Evolutionary conservation across 2,797 vertebrate genomes (phyloP).

Genomic region (Sebastes flavidus): DNA sequence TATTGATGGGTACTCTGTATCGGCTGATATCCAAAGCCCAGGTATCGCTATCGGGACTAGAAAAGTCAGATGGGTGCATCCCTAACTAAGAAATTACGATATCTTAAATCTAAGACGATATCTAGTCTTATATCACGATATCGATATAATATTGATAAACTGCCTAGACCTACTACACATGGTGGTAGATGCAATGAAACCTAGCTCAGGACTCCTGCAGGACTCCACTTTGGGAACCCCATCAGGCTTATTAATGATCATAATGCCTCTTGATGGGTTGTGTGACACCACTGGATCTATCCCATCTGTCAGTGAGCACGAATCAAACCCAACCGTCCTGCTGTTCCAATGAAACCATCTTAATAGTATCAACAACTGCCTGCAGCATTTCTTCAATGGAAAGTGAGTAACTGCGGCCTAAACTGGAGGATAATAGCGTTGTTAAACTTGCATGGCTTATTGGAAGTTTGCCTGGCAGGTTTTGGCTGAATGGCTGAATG

Average conservation of each 20-base stretch:
- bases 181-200: neutral
- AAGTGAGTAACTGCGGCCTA: slow-evolving; percentile 50
- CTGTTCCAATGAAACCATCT: slow-evolving; percentile 33
- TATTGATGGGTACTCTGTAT: too few species aligned
- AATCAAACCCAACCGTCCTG: slow-evolving; percentile 1
- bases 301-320: neutral
- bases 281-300: neutral
- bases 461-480: slow-evolving; percentile 58
- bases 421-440: neutral
- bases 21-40: too few species aligned
- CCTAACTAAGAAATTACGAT: too few species aligned
- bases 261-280: neutral
- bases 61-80: too few species aligned
- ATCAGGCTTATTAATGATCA: neutral
- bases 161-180: too few species aligned
- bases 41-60: too few species aligned
- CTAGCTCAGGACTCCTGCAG: neutral
- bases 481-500: neutral
- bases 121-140: too few species aligned
- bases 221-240: neutral
- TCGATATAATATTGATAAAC: too few species aligned
- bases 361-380: slow-evolving; percentile 27
- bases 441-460: slow-evolving; percentile 42
- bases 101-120: too few species aligned
- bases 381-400: slow-evolving; percentile 40